Evolutionary conservation across 2,888 invertebrate genomes (phyloP), one percentile per base, ranked within the genome.

Genomic region (Steinernema carpocapsae): DNA sequence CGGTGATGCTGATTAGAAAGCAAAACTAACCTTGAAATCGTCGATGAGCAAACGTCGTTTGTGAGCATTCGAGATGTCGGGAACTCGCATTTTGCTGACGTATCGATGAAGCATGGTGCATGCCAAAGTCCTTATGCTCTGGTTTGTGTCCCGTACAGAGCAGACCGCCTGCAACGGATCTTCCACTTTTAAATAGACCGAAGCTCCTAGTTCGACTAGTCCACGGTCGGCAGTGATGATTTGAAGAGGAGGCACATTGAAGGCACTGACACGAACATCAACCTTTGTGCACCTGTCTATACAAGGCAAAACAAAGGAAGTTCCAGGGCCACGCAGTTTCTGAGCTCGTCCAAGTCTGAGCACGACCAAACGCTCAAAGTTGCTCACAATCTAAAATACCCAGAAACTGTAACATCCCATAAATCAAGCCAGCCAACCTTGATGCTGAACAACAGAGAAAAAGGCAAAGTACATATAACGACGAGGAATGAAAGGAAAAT

Each of bases 231-330:
- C 76, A 3, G 89, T 89, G 29, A 89, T 86, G 2, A 89, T 79
- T 85, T 89, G 89, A 48, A 89, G 84, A 14, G 89, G 88, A n/a
- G 89, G 89, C 10, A 89, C 88, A 81, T 88, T 88, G 80, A 89
- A 88, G 6, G 89, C 89, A 73, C 86, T 89, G 74, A 87, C 84
- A 42, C 89, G 81, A 29, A 88, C 85, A 78, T 89, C 89, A 2
- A 89, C 87, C 72, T 82, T 86, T 72, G 86, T 85, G 26, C 80
- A 85, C 56, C 74, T 73, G 77, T 89, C 89, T 72, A 89, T 86
- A 80, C 88, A 88, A 1, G 89, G 89, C 51, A 89, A 82, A 42
- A 89, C 83, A 71, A 89, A 83, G 2, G 87, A 85, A 19, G 88
- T 80, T 17, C 89, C 89, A 71, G 87, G 86, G 10, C 87, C 87